phyloP scores from a whole-genome alignment of 2,113 vertebrate species.

The Sinosuthora webbiana region DNA sequence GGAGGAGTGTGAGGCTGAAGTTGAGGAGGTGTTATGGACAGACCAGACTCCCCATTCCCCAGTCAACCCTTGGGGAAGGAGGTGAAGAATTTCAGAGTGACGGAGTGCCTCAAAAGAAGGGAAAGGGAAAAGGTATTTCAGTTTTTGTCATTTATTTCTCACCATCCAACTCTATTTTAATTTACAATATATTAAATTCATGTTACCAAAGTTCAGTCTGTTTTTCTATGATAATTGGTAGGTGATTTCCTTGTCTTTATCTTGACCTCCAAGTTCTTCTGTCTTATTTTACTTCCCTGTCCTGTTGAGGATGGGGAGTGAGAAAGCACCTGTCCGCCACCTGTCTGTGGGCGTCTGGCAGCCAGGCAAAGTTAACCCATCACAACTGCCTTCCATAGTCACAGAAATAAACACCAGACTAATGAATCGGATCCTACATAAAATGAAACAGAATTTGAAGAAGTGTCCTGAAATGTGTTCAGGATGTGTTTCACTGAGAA shows the following conservation, averaged over 20 bases:
- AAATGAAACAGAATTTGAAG: background rate
- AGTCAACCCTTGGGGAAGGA: background rate
- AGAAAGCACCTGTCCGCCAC: no score
- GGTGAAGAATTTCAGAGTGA: background rate
- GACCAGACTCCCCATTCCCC: background rate
- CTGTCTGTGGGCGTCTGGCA: background rate
- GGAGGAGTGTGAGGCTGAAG: background rate
- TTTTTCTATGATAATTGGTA: background rate
- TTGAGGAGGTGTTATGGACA: background rate
- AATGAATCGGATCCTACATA: background rate
- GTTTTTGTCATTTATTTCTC: background rate
- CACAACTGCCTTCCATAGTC: background rate
- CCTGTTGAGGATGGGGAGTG: background rate
- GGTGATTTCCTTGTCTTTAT: background rate
- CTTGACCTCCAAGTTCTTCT: background rate
- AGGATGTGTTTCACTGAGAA: background rate
- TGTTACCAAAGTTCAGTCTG: background rate
- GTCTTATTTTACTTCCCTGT: background rate
- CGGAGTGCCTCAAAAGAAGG: background rate
- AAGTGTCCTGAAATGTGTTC: background rate
- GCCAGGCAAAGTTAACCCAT: background rate
- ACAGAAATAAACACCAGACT: background rate
- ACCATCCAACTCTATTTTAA: background rate
- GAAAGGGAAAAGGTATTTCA: background rate
- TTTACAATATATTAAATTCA: background rate